Evolutionary conservation across 2,888 invertebrate genomes (phyloP), one percentile per base, ranked within the genome.

Genomic region (Dynastes tityus): DNA sequence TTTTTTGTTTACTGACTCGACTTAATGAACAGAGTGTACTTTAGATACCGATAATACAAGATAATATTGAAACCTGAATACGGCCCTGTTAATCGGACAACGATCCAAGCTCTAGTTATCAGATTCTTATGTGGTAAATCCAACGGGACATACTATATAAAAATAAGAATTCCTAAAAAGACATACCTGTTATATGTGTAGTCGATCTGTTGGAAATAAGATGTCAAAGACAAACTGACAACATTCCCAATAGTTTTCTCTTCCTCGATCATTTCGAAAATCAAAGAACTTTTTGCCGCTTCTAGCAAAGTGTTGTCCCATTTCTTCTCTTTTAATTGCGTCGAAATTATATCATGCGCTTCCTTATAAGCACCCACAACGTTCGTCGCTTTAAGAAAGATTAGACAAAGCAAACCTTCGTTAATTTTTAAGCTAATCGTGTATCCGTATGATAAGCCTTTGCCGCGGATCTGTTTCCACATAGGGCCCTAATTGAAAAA

Each of bases 401-500:
- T 90, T 84, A 97, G 91, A 83, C 93, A 92, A 58, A 97, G 87
- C 32, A 94, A 89, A 2, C 94, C 95, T 88, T 95, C 94, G 86
- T 93, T 91, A 3, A 91, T 91, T 81, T 91, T 90, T 37, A 93
- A 87, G 76, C 90, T 89, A 84, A 95, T 92, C 83, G 91, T 91
- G 89, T 95, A 97, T 75, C 93, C 91, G 89, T 98, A 98, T 0
- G 97, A 93, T 75, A 96, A 91, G 0, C 97, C 97, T 85, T 94
- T 93, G 55, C 97, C 97, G 83, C 98, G 92, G 81, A 98, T 95
- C 87, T 94, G 92, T 74, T 93, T 92, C 96, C 96, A 97, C 93
- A 97, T 93, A 37, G 97, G 96, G 73, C 97, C 97, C 94, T 95
- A 88, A 22, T 71, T 32, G 4, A 8, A 49, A n/a, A 58, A 29